phyloP scores from a whole-genome alignment of 2,797 vertebrate species.

The Semaprochilodus insignis region DNA sequence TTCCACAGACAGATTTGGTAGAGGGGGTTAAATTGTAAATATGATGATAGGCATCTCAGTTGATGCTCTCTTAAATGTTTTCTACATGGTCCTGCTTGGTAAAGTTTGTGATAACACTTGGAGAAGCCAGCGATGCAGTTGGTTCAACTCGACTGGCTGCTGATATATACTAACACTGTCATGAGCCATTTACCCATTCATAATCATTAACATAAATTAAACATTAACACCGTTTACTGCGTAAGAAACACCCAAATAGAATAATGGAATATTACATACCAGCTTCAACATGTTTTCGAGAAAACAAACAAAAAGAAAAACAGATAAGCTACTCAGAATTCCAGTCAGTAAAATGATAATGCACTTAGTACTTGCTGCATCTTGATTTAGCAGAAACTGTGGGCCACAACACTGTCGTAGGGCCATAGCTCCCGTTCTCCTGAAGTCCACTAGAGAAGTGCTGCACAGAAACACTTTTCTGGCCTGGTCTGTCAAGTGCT shows the following conservation, averaged over 20 bases:
- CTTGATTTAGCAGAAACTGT: conserved; percentile 9
- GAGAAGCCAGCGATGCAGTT: not conserved
- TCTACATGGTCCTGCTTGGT: not conserved
- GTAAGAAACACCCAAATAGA: conserved; percentile 35
- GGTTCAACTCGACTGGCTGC: not conserved
- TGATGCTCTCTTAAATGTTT: not conserved
- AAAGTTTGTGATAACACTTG: conserved; percentile 12
- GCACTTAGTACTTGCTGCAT: conserved; percentile 43
- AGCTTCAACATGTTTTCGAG: conserved; percentile 31
- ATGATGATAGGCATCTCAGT: no score
- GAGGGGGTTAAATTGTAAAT: no score
- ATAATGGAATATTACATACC: conserved; percentile 20
- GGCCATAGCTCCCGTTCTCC: not conserved
- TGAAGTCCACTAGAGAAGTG: conserved; percentile 25
- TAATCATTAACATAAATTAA: conserved; percentile 47
- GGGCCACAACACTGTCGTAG: conserved; percentile 19
- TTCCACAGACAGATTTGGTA: no score
- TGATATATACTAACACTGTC: conserved; percentile 11
- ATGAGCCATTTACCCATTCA: not conserved
- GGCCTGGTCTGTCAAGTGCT: conserved; percentile 64
- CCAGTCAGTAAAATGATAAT: conserved; percentile 45
- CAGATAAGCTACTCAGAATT: conserved; percentile 45
- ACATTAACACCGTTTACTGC: conserved; percentile 26
- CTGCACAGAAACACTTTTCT: conserved; percentile 11
- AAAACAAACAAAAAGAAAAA: conserved; percentile 31